Evolutionary conservation across 2,113 vertebrate species (phyloP).

Genomic region (Dunckerocampus dactyliophorus): DNA sequence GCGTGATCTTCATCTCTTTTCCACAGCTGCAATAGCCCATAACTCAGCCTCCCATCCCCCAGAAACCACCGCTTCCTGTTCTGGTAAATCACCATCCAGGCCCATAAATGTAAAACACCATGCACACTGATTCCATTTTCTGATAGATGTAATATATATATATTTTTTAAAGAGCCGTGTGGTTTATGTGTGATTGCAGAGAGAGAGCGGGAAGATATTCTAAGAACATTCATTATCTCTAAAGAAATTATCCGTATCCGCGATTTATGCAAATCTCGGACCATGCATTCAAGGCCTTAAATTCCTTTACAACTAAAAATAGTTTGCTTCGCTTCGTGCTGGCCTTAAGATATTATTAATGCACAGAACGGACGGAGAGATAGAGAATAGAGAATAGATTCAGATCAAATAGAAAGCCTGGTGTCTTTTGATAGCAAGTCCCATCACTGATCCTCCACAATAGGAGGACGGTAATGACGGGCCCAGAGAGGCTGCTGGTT

Average conservation of each 20-base stretch:
- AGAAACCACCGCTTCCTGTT: background rate
- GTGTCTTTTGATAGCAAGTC: conserved; percentile 40
- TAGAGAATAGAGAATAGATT: conserved; percentile 47
- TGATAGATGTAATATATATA: conserved; percentile 40
- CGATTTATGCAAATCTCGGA: conserved; percentile 73
- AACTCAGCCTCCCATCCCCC: conserved; percentile 1
- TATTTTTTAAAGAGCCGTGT: conserved; percentile 18
- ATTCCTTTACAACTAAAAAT: conserved; percentile 65
- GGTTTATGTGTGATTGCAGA: conserved; percentile 42
- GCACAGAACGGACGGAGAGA: conserved; percentile 32
- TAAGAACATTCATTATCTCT: conserved; percentile 69
- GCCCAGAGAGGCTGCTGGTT: conserved; percentile 17
- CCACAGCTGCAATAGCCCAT: conserved; percentile 19
- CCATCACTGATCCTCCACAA: conserved; percentile 17
- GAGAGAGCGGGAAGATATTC: conserved; percentile 49
- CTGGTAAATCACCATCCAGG: conserved; percentile 7
- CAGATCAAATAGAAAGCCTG: conserved; percentile 49
- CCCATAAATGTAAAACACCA: conserved; percentile 26
- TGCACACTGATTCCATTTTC: conserved; percentile 54
- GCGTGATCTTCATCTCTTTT: conserved; percentile 32
- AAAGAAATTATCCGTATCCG: conserved; percentile 57
- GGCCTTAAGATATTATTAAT: conserved; percentile 65
- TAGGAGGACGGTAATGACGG: conserved; percentile 34
- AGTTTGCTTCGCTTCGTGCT: conserved; percentile 47
- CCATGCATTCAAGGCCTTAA: conserved; percentile 58